Evolutionary conservation across 2,888 invertebrate species (phyloP), one percentile per base, ranked within the genome.

Genomic region (Tetragnatha montana): DNA sequence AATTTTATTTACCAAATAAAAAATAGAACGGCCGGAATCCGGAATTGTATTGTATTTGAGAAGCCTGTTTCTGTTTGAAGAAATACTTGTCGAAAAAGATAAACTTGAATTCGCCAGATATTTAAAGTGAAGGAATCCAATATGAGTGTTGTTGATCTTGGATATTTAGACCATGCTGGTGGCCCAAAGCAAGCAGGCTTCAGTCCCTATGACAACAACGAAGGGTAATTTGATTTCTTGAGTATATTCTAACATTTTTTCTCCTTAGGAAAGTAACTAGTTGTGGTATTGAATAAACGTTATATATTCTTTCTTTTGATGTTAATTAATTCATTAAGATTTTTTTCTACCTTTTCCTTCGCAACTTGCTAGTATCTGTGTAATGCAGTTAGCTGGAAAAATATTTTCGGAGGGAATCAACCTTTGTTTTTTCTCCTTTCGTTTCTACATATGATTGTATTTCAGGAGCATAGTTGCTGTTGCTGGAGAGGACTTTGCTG

Each of bases 401-500:
- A 35, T 35, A 35, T n/a, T n/a, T n/a, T n/a, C n/a, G n/a, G n/a
- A n/a, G n/a, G n/a, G n/a, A n/a, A n/a, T n/a, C n/a, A n/a, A n/a
- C n/a, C n/a, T n/a, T n/a, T n/a, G n/a, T n/a, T n/a, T n/a, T n/a
- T n/a, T n/a, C n/a, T 4, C 1, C 35, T 35, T 35, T 35, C 4
- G 4, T 35, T 35, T 35, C 35, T 35, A 35, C 35, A 35, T 35
- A 35, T 35, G 35, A 35, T 73, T 80, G 82, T 85, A 79, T 91
- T 81, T 91, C 93, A 99, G 99, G 92, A 98, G 98, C 93, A 95
- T 98, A 87, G 96, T 99, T 80, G 99, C 99, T 47, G 96, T 99
- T 92, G 98, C 98, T 93, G 99, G 99, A 47, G 96, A 98, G 74
- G 97, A 99, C 93, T 99, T 96, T 94, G 97, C 96, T 21, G 96